Base-by-base conservation (phyloP, 2,888 invertebrate genomes). In the Orthosia incerta region DNA sequence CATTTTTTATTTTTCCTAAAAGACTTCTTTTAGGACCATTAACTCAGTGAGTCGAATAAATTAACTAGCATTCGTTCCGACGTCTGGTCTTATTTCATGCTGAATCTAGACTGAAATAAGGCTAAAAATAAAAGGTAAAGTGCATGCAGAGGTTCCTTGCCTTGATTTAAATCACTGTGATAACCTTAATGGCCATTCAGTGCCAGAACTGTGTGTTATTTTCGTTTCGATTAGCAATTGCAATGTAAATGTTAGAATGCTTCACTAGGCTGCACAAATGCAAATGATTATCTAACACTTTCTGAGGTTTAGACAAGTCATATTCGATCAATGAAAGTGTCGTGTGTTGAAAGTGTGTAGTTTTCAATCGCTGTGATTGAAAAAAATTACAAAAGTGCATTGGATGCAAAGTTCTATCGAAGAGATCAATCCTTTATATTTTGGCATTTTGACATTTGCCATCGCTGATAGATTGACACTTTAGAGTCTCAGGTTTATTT, bases 1-100 rank as follows among this genome's bases (percentile, higher is more conserved):
- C 57, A 46, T 68, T 71, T 75, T 78, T 65, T 71, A 15, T 45
- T 75, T 70, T 77, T 72, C 13, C 15, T 70, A 68, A 81, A 67
- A 66, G 13, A 55, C 46, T 68, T 23, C 66, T 45, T 62, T 48
- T 16, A 20, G 50, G 63, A 31, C 73, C 80, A 83, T 84, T 86
- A 79, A 74, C 70, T 84, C 68, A 48, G 77, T 67, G 74, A 78
- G 62, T 59, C 64, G 72, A 86, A 86, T 86, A 82, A 85, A 84
- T 85, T 86, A 85, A 80, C 79, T 69, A 18, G 74, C 72, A 70
- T 76, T 82, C 65, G 45, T 66, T 74, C 68, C 46, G 45, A 56
- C 60, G 53, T 48, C 66, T 63, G 68, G 82, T 57, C 23, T 62
- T 71, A 46, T 77, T 76, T 74, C 70, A 72, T 51, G 56, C 56